These are phyloP conservation scores for Asteroscopus sphinx DNA, from an alignment of 2,888 invertebrate genomes.

Conservation along the genomic window DNA sequence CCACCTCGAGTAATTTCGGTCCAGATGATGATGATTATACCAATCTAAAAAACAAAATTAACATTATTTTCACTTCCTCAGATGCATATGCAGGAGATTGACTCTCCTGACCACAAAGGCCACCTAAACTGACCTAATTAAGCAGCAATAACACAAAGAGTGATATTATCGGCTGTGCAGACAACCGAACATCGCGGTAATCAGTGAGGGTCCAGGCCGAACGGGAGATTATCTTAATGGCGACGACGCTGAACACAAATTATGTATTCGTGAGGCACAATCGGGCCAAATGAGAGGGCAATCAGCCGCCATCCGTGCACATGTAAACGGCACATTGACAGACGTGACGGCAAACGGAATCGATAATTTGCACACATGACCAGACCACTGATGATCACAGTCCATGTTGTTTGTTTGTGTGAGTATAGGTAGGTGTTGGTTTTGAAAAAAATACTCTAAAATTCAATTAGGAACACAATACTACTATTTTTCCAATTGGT, in stretches of 20 bases:
- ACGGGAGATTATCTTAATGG: constrained; percentile 85
- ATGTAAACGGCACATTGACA: constrained; percentile 75
- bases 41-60: too few relatives aligned
- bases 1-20: too few relatives aligned
- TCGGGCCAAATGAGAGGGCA: constrained; percentile 87
- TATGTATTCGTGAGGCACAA: constrained; percentile 86
- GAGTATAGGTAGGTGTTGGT: too few relatives aligned
- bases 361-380: constrained; percentile 71
- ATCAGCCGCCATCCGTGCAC: constrained; percentile 77
- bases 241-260: constrained; percentile 77
- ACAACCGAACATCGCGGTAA: constrained; percentile 57
- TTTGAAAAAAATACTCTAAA: too few relatives aligned
- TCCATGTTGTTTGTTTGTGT: constrained; percentile 19
- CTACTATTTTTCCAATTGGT: too few relatives aligned
- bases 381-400: constrained; percentile 41
- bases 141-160: constrained; percentile 35
- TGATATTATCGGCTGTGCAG: constrained; percentile 33
- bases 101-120: constrained; percentile 4
- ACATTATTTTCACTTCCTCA: background rate
- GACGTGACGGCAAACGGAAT: constrained; percentile 77
- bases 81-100: background rate
- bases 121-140: constrained; percentile 25
- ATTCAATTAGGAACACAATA: too few relatives aligned
- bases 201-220: constrained; percentile 70
- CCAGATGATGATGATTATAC: too few relatives aligned